phyloP scores from a whole-genome alignment of 2,113 vertebrate species.

The Pluvialis apricaria region DNA sequence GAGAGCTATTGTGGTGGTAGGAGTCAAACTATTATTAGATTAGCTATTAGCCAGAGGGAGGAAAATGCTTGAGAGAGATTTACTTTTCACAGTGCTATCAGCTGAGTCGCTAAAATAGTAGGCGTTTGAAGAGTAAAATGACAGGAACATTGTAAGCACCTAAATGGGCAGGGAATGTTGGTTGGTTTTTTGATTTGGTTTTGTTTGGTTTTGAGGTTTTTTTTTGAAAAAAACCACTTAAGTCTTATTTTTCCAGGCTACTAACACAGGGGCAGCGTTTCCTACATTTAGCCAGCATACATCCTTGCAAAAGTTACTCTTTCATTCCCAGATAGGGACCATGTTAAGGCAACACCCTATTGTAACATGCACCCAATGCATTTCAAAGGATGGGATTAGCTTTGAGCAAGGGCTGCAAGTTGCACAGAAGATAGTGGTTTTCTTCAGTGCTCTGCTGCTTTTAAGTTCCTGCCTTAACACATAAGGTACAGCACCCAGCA shows the following conservation, averaged over 20 bases:
- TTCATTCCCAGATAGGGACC: not conserved
- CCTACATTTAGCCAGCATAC: not conserved
- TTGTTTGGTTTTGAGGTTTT: not conserved
- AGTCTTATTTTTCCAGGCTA: not conserved
- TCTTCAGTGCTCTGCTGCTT: not conserved
- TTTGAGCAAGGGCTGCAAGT: not conserved
- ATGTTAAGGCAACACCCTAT: not conserved
- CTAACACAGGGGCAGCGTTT: not conserved
- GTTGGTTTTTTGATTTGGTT: no score
- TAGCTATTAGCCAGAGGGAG: slow-evolving; percentile 46
- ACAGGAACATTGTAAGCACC: slow-evolving; percentile 45
- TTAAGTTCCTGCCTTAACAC: not conserved
- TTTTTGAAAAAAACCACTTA: not conserved
- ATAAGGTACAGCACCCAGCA: not conserved
- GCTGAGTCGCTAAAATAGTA: slow-evolving; percentile 33
- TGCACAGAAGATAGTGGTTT: not conserved
- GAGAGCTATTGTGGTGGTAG: slow-evolving; percentile 7
- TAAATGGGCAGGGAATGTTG: not conserved
- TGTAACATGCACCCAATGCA: not conserved
- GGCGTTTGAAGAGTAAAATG: slow-evolving; percentile 51
- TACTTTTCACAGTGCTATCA: slow-evolving; percentile 43
- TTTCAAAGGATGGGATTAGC: not conserved
- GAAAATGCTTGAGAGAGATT: slow-evolving; percentile 53
- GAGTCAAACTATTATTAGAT: slow-evolving; percentile 60
- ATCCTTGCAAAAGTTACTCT: not conserved